These are phyloP conservation scores for Willowsia nigromaculata DNA, from an alignment of 2,888 invertebrate species.

Conservation along the genomic window DNA sequence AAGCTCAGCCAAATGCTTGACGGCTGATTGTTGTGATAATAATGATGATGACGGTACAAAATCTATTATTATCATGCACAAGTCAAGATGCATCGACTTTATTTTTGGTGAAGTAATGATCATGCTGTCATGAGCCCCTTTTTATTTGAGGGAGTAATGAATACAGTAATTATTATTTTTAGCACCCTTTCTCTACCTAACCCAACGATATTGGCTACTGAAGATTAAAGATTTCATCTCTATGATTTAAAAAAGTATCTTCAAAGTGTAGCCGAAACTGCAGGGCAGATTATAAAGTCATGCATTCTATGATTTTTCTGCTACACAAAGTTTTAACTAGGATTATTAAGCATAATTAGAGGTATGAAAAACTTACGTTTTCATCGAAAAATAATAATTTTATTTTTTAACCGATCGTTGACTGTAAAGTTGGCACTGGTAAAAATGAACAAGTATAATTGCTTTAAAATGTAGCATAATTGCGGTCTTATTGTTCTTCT, in stretches of 20 bases:
- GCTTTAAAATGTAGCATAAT: no score
- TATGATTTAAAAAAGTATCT: not conserved
- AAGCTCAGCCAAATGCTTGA: not conserved
- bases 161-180: conserved; percentile 68
- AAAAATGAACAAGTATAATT: no score
- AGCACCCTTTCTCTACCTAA: conserved; percentile 9
- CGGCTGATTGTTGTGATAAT: conserved; percentile 44
- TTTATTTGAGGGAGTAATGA: conserved; percentile 46
- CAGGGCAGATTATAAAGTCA: no score
- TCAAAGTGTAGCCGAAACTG: no score
- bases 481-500: no score
- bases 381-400: no score
- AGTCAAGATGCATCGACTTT: conserved; percentile 36
- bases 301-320: no score
- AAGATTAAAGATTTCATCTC: not conserved
- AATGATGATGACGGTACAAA: conserved; percentile 61
- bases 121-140: conserved; percentile 56
- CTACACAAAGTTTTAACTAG: no score
- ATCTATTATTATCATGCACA: conserved; percentile 56
- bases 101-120: conserved; percentile 51
- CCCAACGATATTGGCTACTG: not conserved
- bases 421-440: no score
- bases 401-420: no score
- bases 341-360: no score
- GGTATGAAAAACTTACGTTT: no score